phyloP scores from a whole-genome alignment of 2,888 invertebrate genomes.

The Cephalotes varians region DNA sequence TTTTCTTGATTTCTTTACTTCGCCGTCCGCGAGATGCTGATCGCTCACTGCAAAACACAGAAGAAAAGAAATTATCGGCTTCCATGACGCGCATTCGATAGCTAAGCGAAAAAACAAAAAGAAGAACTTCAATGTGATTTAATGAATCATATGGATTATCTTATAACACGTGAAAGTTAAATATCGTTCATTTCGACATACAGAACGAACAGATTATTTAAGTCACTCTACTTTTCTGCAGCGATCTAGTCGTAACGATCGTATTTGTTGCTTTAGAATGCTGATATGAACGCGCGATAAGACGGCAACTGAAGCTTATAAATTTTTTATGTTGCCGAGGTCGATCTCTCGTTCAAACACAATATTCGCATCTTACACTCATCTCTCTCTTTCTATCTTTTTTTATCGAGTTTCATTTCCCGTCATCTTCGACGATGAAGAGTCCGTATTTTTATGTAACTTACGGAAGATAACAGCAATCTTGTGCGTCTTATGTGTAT shows the following conservation, averaged over 20 bases:
- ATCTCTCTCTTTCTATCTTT: not conserved
- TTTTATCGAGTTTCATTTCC: not conserved
- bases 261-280: not conserved
- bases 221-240: not conserved
- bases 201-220: conserved; percentile 3
- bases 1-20: conserved; percentile 65
- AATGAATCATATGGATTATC: conserved; percentile 4
- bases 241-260: not conserved
- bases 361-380: conserved; percentile 43
- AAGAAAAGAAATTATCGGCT: not conserved
- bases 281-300: conserved; percentile 36
- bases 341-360: conserved; percentile 8
- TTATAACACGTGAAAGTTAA: not conserved
- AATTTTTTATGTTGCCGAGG: conserved; percentile 10
- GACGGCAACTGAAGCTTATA: conserved; percentile 11
- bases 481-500: not conserved
- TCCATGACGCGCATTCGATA: not conserved
- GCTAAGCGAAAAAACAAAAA: not conserved
- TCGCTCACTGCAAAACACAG: conserved; percentile 71
- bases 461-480: conserved; percentile 57
- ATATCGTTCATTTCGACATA: not conserved
- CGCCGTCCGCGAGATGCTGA: conserved; percentile 74
- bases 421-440: not conserved
- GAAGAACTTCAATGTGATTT: not conserved
- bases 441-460: conserved; percentile 44